Evolutionary conservation across 2,888 invertebrate genomes (phyloP).

Genomic region (Harmothoe impar): DNA sequence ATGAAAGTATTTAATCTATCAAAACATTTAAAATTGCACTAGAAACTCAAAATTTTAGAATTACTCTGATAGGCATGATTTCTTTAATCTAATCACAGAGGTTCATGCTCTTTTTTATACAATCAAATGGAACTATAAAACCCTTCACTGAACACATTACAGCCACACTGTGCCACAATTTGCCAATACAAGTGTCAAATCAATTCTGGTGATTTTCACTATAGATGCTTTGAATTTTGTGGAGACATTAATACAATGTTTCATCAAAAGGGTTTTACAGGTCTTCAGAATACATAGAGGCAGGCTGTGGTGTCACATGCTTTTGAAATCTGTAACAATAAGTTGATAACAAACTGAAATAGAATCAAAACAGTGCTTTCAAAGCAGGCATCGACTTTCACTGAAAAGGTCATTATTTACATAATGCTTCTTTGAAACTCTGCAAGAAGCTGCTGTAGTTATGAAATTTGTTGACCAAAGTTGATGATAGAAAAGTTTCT

Average conservation of each 20-base stretch:
- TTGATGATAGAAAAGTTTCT: not conserved
- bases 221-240: no score
- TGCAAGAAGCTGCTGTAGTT: not conserved
- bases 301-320: conserved; percentile 1
- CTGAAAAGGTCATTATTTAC: not conserved
- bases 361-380: conserved; percentile 7
- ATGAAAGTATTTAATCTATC: no score
- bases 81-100: not conserved
- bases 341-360: not conserved
- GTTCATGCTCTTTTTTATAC: not conserved
- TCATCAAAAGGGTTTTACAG: conserved; percentile 45
- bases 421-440: not conserved
- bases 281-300: not conserved
- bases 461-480: no score
- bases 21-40: no score
- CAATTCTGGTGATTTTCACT: no score
- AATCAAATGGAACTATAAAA: conserved; percentile 37
- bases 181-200: not conserved
- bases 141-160: conserved; percentile 9
- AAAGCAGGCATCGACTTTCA: not conserved
- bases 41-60: no score
- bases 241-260: not conserved
- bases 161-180: not conserved
- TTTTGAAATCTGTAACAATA: not conserved
- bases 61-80: no score